A percentile compares a stretch with the other conserved stretches of the same genome.
Evolutionary conservation across 2,113 vertebrate species (phyloP).

Genomic region (Meles meles): DNA sequence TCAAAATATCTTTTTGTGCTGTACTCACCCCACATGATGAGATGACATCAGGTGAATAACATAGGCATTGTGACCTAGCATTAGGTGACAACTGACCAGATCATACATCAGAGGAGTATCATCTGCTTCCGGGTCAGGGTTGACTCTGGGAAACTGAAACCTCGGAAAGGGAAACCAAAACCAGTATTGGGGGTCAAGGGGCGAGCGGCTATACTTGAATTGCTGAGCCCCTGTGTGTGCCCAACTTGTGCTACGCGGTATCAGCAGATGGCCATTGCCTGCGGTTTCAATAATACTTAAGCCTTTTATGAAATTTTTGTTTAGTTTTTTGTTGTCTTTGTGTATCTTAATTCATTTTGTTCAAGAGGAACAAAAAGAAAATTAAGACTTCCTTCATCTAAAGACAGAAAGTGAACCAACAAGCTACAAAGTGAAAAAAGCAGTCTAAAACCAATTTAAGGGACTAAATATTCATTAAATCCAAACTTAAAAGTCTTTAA

Average conservation of each 20-base stretch:
- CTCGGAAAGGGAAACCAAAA: neutral
- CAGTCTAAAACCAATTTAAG: neutral
- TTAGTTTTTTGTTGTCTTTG: constrained; percentile 60
- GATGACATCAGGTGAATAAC: too few relatives aligned
- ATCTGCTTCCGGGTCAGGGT: neutral
- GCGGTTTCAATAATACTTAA: constrained; percentile 38
- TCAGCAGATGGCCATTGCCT: constrained; percentile 10
- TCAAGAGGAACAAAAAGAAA: constrained; percentile 62
- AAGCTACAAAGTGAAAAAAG: neutral
- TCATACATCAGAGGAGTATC: neutral
- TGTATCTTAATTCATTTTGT: constrained; percentile 60
- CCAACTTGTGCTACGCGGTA: neutral
- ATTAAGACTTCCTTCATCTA: neutral
- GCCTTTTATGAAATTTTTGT: constrained; percentile 56
- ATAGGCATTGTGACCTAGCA: neutral
- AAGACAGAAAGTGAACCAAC: neutral
- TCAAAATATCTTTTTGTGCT: too few relatives aligned
- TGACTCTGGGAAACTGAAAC: neutral
- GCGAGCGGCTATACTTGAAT: constrained; percentile 36
- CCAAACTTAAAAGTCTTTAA: neutral
- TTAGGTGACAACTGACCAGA: neutral
- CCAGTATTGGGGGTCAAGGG: too few relatives aligned
- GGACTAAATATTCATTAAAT: neutral
- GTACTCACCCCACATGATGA: too few relatives aligned
- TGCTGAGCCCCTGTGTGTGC: neutral